Conservation (phyloP, 2,888 invertebrate species). For the Branchipolynoe longqiensis region DNA sequence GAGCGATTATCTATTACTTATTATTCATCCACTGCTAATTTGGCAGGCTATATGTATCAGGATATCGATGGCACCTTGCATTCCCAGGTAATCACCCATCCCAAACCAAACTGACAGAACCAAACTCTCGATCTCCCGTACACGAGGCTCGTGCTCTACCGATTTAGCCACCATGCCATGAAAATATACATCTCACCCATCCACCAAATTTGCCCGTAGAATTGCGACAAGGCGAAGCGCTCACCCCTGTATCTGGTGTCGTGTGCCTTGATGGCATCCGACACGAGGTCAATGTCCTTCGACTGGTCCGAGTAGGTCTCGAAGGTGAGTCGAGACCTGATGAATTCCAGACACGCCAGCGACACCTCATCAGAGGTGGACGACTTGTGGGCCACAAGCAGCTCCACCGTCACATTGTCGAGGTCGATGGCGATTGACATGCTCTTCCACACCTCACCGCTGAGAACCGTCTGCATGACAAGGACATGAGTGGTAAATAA, state of each 20-base stretch:
- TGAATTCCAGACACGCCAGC: conserved; percentile 94
- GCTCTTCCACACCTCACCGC: conserved; percentile 87
- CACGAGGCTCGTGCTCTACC: too few species aligned
- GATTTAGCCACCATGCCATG: too few species aligned
- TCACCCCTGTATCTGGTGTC: conserved; percentile 87
- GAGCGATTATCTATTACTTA: too few species aligned
- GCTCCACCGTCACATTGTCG: conserved; percentile 91
- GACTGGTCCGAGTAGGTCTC: conserved; percentile 93
- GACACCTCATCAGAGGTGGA: conserved; percentile 73
- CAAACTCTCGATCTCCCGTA: too few species aligned
- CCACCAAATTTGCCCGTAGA: too few species aligned
- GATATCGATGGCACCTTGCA: too few species aligned
- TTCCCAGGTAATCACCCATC: too few species aligned
- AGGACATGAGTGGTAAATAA: too few species aligned
- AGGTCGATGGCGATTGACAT: conserved; percentile 92
- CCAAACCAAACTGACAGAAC: too few species aligned
- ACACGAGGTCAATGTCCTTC: conserved; percentile 95
- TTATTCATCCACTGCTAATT: too few species aligned
- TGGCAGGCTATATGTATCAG: too few species aligned
- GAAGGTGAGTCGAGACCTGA: conserved; percentile 92
- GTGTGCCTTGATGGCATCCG: conserved; percentile 91
- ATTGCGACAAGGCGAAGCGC: neutral
- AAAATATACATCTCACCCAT: too few species aligned
- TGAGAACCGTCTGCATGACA: conserved; percentile 77
- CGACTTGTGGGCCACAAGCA: conserved; percentile 80